phyloP scores from a whole-genome alignment of 1,140 invertebrate genomes.

The Lepidurus apus region DNA sequence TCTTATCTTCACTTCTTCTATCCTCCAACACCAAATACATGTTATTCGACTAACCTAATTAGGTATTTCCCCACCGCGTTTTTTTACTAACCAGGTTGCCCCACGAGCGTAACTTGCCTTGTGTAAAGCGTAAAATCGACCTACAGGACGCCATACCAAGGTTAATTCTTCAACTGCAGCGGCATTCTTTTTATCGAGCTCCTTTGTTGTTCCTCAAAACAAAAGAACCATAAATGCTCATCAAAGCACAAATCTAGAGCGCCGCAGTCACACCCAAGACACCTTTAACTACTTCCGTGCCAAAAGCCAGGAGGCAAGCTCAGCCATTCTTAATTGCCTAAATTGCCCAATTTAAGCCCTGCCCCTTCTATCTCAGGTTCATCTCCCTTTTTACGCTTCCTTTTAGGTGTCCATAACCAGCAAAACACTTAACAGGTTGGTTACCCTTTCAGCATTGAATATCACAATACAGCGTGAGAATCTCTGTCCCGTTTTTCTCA shows the following conservation, averaged over 20 bases:
- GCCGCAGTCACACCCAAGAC: not conserved
- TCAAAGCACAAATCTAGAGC: not conserved
- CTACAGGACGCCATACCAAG: conserved; percentile 5
- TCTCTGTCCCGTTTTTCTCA: not conserved
- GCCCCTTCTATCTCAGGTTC: not conserved
- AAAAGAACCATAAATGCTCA: not conserved
- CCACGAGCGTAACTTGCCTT: not conserved
- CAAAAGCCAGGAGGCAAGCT: not conserved
- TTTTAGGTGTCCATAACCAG: not conserved
- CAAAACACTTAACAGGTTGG: conserved; percentile 14
- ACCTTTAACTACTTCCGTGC: not conserved
- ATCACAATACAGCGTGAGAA: conserved; percentile 1
- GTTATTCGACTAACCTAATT: not conserved
- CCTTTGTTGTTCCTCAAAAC: not conserved
- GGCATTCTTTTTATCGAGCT: not conserved
- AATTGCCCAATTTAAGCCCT: not conserved
- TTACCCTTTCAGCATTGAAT: conserved; percentile 1
- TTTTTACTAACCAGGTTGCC: conserved; percentile 6
- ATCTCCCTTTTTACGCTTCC: not conserved
- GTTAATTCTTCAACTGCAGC: not conserved
- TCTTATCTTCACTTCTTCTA: not conserved
- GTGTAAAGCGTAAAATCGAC: conserved; percentile 19
- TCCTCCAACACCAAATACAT: not conserved
- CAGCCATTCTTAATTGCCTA: not conserved
- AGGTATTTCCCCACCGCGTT: not conserved